A percentile compares a stretch with the other conserved stretches of the same genome.
Conservation (phyloP, 2,888 invertebrate species). For the Sarcophaga variegata region DNA sequence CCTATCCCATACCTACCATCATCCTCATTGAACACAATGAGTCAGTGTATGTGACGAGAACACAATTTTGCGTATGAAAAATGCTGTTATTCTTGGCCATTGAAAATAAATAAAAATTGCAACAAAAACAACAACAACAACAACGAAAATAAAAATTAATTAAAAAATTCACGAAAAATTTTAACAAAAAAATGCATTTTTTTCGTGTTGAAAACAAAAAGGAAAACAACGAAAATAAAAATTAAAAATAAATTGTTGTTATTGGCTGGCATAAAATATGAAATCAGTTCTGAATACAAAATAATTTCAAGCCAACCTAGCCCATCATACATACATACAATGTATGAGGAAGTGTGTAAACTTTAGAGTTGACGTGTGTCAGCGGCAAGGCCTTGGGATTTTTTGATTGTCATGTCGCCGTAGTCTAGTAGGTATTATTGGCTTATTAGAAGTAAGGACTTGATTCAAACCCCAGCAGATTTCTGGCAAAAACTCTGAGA, state of each 20-base stretch:
- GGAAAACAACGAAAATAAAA: background rate
- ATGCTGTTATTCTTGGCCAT: conserved; percentile 24
- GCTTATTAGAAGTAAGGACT: too few species aligned
- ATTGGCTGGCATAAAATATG: conserved; percentile 4
- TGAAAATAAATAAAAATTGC: conserved; percentile 11
- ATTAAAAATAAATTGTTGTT: too few species aligned
- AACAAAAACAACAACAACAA: background rate
- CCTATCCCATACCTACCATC: too few species aligned
- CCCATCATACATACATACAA: conserved; percentile 1
- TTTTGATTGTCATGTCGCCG: too few species aligned
- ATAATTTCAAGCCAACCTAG: conserved; percentile 20
- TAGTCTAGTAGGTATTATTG: too few species aligned
- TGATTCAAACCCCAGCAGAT: too few species aligned
- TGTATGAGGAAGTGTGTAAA: background rate
- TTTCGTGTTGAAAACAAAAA: conserved; percentile 13
- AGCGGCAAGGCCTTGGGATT: too few species aligned
- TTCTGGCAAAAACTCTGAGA: too few species aligned
- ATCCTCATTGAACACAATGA: too few species aligned
- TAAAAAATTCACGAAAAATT: conserved; percentile 61
- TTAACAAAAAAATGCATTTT: conserved; percentile 21
- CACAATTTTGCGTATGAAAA: background rate
- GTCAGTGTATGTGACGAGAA: too few species aligned
- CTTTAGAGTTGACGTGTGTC: too few species aligned
- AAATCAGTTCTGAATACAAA: conserved; percentile 50
- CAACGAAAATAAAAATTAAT: conserved; percentile 31